A percentile compares a stretch with the other conserved stretches of the same genome.
These are phyloP conservation scores for Helarctos malayanus DNA, from an alignment of 2,797 vertebrate genomes.

Conservation along the genomic window DNA sequence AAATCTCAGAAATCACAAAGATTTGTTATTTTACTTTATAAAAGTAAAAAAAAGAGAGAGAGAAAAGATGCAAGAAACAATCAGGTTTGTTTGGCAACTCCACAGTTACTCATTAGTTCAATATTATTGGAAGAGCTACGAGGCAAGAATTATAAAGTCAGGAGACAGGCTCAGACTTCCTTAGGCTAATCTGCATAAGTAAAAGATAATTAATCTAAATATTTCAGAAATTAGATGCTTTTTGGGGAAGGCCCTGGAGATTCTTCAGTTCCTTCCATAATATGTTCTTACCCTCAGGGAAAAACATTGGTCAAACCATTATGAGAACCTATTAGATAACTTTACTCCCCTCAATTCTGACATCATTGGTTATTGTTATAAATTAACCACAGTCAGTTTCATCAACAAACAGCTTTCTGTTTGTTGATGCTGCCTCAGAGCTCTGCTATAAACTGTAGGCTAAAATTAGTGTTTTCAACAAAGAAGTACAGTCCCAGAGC, in stretches of 20 bases:
- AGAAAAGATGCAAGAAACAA: not conserved
- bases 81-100: not conserved
- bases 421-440: not conserved
- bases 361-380: not conserved
- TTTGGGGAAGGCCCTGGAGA: not conserved
- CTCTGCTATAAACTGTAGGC: not conserved
- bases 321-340: not conserved
- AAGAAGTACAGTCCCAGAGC: not conserved
- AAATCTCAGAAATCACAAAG: not conserved
- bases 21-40: slow-evolving; percentile 4
- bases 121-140: not conserved
- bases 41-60: not conserved
- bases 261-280: not conserved
- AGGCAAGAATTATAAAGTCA: not conserved
- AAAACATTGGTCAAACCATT: not conserved
- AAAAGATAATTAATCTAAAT: not conserved
- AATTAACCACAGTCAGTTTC: not conserved
- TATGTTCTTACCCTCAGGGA: not conserved
- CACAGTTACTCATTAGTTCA: not conserved
- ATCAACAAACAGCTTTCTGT: not conserved
- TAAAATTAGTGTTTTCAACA: not conserved
- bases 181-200: not conserved
- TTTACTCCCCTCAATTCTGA: not conserved
- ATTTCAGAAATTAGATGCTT: not conserved
- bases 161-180: not conserved